Evolutionary conservation across 2,113 vertebrate species (phyloP).

Genomic region (Anhinga rufa): DNA sequence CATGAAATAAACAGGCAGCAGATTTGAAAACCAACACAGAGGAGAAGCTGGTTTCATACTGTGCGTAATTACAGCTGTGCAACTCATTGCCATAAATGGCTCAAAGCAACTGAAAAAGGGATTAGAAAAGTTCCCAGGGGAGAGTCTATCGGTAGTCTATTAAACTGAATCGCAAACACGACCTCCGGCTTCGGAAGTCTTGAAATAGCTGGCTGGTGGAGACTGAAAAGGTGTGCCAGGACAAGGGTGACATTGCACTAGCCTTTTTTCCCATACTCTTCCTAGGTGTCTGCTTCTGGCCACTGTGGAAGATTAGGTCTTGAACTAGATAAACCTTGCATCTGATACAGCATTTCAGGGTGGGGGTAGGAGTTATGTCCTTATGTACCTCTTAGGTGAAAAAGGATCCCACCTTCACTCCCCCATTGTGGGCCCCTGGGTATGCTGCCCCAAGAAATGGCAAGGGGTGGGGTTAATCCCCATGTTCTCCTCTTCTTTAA

Average conservation of each 20-base stretch:
- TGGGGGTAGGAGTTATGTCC: not conserved
- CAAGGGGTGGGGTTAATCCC: not conserved
- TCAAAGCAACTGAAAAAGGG: not conserved
- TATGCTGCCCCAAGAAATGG: not conserved
- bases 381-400: not conserved
- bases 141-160: not conserved
- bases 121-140: not conserved
- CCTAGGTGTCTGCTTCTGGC: not conserved
- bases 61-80: not conserved
- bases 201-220: not conserved
- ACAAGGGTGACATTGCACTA: not conserved
- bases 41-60: not conserved
- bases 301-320: not conserved
- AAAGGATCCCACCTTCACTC: not conserved
- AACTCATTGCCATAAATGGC: conserved; percentile 4
- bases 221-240: not conserved
- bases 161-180: not conserved
- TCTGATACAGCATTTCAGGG: not conserved
- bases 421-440: not conserved
- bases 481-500: not conserved
- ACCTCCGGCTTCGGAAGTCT: not conserved
- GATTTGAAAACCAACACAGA: not conserved
- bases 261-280: not conserved
- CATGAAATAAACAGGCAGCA: not conserved
- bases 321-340: not conserved